These are phyloP conservation scores for Scrobipalpa atriplicella DNA, from an alignment of 2,888 invertebrate species.

Conservation along the genomic window DNA sequence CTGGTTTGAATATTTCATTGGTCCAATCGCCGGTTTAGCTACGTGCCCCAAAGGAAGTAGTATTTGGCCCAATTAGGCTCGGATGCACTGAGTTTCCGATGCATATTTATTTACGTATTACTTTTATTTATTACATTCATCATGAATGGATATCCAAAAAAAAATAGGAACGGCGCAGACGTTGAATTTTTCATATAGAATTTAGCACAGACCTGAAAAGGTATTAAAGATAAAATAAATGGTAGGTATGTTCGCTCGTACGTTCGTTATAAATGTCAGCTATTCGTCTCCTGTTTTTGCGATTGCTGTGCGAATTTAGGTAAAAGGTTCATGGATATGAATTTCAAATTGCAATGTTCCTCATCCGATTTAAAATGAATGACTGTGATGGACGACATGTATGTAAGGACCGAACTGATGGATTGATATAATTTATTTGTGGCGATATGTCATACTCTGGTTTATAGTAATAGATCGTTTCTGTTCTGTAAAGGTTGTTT, in stretches of 20 bases:
- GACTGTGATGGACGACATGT: not conserved
- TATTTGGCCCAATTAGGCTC: slow-evolving; percentile 6
- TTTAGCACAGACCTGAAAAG: not conserved
- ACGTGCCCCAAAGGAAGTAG: not conserved
- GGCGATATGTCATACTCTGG: too few relatives aligned
- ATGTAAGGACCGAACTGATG: too few relatives aligned
- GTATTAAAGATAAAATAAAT: too few relatives aligned
- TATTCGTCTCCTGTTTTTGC: not conserved
- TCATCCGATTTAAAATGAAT: not conserved
- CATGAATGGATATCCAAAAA: too few relatives aligned
- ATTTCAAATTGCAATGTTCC: not conserved
- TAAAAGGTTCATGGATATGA: not conserved
- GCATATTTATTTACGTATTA: not conserved
- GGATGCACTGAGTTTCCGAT: not conserved
- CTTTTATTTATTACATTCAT: too few relatives aligned
- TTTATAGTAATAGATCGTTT: too few relatives aligned
- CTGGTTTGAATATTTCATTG: slow-evolving; percentile 11
- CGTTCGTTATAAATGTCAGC: not conserved
- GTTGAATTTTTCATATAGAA: too few relatives aligned
- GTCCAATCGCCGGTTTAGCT: not conserved
- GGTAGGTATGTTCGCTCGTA: not conserved
- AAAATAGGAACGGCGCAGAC: too few relatives aligned
- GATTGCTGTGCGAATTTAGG: not conserved
- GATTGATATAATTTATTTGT: too few relatives aligned
- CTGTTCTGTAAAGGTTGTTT: too few relatives aligned